phyloP scores from a whole-genome alignment of 2,113 vertebrate genomes.

The Pantherophis guttatus region DNA sequence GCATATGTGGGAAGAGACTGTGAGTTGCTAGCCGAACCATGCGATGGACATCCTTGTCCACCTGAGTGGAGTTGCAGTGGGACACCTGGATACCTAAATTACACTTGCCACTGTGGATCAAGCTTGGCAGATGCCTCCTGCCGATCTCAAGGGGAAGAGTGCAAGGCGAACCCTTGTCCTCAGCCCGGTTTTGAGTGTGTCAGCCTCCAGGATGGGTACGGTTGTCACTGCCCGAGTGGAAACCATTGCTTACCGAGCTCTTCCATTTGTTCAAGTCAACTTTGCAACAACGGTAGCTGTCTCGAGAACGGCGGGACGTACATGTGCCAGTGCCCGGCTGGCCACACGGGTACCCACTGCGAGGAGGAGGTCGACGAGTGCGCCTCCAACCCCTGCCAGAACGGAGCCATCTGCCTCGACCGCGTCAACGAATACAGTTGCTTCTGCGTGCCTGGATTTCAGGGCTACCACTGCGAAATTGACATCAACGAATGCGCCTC shows the following conservation, averaged over 20 bases:
- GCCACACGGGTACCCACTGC: slow-evolving; percentile 78
- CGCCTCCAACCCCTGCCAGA: slow-evolving; percentile 80
- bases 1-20: slow-evolving; percentile 74
- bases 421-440: slow-evolving; percentile 76
- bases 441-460: slow-evolving; percentile 96
- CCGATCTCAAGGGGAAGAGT: slow-evolving; percentile 58
- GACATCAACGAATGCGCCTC: slow-evolving; percentile 97
- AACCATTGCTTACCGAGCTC: slow-evolving; percentile 61
- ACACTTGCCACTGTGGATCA: slow-evolving; percentile 71
- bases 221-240: slow-evolving; percentile 73
- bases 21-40: slow-evolving; percentile 74
- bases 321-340: slow-evolving; percentile 79
- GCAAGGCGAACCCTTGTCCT: slow-evolving; percentile 73
- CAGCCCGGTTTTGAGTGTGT: slow-evolving; percentile 65
- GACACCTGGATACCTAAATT: slow-evolving; percentile 58
- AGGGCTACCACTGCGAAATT: slow-evolving; percentile 88
- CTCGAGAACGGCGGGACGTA: slow-evolving; percentile 52
- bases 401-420: slow-evolving; percentile 89
- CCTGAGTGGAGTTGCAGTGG: slow-evolving; percentile 62
- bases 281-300: slow-evolving; percentile 80
- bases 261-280: slow-evolving; percentile 68
- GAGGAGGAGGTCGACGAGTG: slow-evolving; percentile 77
- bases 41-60: slow-evolving; percentile 38
- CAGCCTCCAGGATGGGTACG: slow-evolving; percentile 55
- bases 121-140: slow-evolving; percentile 68